Conservation (phyloP, 1,140 invertebrate genomes). For the Phymastichus coffea region DNA sequence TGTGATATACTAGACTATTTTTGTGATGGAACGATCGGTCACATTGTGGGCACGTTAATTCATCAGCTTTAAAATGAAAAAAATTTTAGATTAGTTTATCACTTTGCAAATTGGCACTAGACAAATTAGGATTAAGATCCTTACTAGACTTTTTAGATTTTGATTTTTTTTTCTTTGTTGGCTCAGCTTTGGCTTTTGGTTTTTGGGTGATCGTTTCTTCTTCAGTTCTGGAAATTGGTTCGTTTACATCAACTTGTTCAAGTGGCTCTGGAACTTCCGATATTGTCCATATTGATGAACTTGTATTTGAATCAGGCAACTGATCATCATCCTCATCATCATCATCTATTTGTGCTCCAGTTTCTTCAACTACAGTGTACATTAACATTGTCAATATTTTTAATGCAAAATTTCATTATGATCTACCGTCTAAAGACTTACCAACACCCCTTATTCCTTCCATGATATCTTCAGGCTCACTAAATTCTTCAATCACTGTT, state of each 20-base stretch:
- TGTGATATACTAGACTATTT: constrained; percentile 83
- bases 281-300: constrained; percentile 46
- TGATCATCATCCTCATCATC: constrained; percentile 29
- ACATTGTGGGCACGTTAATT: constrained; percentile 69
- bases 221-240: constrained; percentile 41
- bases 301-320: constrained; percentile 36
- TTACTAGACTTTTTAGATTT: constrained; percentile 22
- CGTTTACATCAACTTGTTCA: constrained; percentile 10
- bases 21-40: constrained; percentile 74
- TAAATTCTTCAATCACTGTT: constrained; percentile 65
- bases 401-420: too few relatives aligned
- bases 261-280: not conserved
- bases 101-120: too few relatives aligned
- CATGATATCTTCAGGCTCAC: constrained; percentile 80
- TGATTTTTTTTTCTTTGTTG: constrained; percentile 32
- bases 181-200: constrained; percentile 40
- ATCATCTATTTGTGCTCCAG: constrained; percentile 52
- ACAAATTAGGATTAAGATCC: too few relatives aligned
- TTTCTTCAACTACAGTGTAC: constrained; percentile 50
- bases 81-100: too few relatives aligned
- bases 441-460: constrained; percentile 74
- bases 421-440: too few relatives aligned
- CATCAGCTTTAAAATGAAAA: constrained; percentile 38
- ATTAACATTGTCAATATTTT: too few relatives aligned
- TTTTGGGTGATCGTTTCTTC: constrained; percentile 47